Conservation (phyloP, 2,113 vertebrate species). For the Triplophysa dalaica region DNA sequence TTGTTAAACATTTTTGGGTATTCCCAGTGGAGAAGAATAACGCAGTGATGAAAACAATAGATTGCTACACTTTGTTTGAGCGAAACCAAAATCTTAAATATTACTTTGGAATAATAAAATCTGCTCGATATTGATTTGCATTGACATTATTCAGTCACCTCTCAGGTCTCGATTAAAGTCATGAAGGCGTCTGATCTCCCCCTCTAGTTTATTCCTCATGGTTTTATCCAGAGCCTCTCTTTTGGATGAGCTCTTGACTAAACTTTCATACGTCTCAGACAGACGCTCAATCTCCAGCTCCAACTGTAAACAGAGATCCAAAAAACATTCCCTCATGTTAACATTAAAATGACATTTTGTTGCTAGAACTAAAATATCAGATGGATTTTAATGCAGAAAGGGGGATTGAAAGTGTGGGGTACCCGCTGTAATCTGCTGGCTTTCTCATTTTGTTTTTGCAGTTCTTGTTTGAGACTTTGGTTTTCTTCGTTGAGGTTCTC, state of each 20-base stretch:
- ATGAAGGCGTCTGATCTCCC: conserved; percentile 83
- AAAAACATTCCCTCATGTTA: too few species aligned
- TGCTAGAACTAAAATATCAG: neutral
- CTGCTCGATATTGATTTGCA: too few species aligned
- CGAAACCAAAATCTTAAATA: too few species aligned
- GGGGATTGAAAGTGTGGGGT: conserved; percentile 36
- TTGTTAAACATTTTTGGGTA: too few species aligned
- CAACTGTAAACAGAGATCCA: conserved; percentile 70
- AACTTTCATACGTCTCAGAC: conserved; percentile 82
- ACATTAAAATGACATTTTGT: too few species aligned
- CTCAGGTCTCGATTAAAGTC: conserved; percentile 88
- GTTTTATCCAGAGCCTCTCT: conserved; percentile 84
- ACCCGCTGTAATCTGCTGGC: conserved; percentile 84
- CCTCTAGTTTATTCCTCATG: conserved; percentile 83
- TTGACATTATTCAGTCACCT: conserved; percentile 62
- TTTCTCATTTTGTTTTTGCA: conserved; percentile 80
- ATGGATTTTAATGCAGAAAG: neutral
- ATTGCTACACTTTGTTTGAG: too few species aligned
- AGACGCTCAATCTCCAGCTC: conserved; percentile 83
- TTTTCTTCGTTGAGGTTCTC: conserved; percentile 83
- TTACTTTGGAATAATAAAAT: too few species aligned
- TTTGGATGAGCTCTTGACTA: conserved; percentile 84
- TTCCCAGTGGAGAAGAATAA: too few species aligned
- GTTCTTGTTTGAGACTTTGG: conserved; percentile 78
- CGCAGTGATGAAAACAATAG: too few species aligned